phyloP scores from a whole-genome alignment of 2,888 invertebrate species.

The Hypercompe scribonia region DNA sequence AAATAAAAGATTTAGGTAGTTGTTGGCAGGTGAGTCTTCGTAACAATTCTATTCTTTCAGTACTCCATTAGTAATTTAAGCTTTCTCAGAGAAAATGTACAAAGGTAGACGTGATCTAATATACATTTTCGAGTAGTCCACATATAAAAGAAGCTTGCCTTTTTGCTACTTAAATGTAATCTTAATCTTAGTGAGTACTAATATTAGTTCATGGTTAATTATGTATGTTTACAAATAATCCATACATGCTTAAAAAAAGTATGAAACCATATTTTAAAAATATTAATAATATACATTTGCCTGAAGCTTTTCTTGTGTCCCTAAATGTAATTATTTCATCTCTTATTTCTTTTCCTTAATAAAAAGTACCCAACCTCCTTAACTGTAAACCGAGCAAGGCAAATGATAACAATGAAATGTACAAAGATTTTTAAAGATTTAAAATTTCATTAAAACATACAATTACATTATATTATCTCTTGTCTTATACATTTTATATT shows the following conservation, averaged over 20 bases:
- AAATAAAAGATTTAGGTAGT: neutral
- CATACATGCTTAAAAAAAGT: neutral
- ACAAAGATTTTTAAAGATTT: neutral
- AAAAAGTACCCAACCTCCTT: no score
- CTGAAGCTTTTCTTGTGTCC: neutral
- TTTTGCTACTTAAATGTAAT: neutral
- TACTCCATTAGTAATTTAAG: neutral
- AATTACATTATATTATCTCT: no score
- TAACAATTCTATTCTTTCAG: neutral
- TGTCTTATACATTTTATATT: no score
- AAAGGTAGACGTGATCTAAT: neutral
- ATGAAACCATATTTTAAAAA: neutral
- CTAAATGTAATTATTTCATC: no score
- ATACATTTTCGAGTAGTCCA: neutral
- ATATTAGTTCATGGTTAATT: neutral
- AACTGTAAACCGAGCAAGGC: no score
- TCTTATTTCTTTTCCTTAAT: no score
- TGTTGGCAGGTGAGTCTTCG: neutral
- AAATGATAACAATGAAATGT: neutral
- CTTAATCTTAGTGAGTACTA: neutral
- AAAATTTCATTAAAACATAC: no score
- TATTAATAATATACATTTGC: neutral
- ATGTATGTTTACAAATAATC: neutral
- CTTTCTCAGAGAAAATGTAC: neutral
- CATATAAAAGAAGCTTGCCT: neutral